Percentiles rank a stretch among this genome's conserved stretches.
Conservation (phyloP, 2,797 vertebrate genomes). For the Petrocephalus sullivani region DNA sequence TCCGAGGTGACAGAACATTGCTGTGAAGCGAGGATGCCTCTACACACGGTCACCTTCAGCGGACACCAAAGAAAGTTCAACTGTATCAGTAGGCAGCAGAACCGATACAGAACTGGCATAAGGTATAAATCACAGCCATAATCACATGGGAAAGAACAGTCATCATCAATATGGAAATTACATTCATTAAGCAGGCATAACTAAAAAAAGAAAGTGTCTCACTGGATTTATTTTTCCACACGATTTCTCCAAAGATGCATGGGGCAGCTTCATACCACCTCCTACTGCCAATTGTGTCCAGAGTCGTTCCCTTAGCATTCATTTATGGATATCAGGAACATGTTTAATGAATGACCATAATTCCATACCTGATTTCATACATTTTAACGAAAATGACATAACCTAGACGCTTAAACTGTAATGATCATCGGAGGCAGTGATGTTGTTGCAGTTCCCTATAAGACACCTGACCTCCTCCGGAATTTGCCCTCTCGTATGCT, state of each 20-base stretch:
- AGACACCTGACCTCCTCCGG: conserved; percentile 44
- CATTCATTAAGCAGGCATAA: background rate
- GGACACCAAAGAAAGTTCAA: background rate
- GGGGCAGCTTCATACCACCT: background rate
- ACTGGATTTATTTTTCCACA: background rate
- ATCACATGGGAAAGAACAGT: background rate
- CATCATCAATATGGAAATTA: background rate
- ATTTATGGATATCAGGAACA: conserved; percentile 43
- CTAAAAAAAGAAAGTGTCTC: background rate
- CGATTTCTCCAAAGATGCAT: background rate
- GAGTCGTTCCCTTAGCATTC: conserved; percentile 27
- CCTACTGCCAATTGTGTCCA: background rate
- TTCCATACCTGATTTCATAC: conserved; percentile 33
- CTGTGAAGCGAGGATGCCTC: background rate
- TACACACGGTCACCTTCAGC: background rate
- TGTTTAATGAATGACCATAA: conserved; percentile 42
- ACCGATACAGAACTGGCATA: background rate
- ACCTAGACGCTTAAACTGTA: conserved; percentile 36
- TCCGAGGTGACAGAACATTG: background rate
- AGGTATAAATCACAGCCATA: background rate
- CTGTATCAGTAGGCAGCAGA: background rate
- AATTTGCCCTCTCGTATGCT: conserved; percentile 47
- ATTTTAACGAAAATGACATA: conserved; percentile 46
- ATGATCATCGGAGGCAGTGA: conserved; percentile 34
- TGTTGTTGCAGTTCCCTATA: conserved; percentile 44